Conservation (phyloP, 2,888 invertebrate species). For the Tenthredo amoena region DNA sequence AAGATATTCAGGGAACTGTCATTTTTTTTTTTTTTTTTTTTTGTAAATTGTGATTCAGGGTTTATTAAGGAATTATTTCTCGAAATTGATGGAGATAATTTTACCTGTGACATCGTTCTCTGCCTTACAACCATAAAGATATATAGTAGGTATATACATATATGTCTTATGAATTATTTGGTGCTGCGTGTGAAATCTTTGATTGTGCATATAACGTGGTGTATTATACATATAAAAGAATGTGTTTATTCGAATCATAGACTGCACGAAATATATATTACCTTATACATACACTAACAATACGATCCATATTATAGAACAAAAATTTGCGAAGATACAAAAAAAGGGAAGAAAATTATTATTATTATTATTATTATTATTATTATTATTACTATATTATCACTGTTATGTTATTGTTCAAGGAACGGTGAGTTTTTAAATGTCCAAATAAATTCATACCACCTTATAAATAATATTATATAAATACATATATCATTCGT, state of each 20-base stretch:
- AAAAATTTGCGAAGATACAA: neutral
- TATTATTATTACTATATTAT: neutral
- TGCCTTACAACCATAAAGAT: neutral
- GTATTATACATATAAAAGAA: slow-evolving; percentile 62
- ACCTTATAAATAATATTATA: neutral
- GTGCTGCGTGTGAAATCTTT: slow-evolving; percentile 46
- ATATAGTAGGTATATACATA: neutral
- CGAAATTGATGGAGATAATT: neutral
- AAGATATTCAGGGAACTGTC: too few species aligned
- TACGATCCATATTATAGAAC: neutral
- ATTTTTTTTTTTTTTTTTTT: too few species aligned
- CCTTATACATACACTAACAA: slow-evolving; percentile 57
- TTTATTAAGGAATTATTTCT: neutral
- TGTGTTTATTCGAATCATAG: slow-evolving; percentile 72
- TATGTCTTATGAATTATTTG: neutral
- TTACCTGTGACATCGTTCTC: neutral
- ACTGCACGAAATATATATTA: slow-evolving; percentile 74
- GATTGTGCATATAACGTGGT: slow-evolving; percentile 40
- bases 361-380: slow-evolving; percentile 18
- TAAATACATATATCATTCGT: neutral
- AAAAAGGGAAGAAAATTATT: neutral
- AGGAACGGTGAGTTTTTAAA: neutral
- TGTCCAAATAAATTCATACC: neutral
- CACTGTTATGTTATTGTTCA: neutral
- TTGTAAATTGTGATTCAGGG: too few species aligned